Evolutionary conservation across 2,888 invertebrate species (phyloP), one percentile per base, ranked within the genome.

Genomic region (Scrobipalpa costella): DNA sequence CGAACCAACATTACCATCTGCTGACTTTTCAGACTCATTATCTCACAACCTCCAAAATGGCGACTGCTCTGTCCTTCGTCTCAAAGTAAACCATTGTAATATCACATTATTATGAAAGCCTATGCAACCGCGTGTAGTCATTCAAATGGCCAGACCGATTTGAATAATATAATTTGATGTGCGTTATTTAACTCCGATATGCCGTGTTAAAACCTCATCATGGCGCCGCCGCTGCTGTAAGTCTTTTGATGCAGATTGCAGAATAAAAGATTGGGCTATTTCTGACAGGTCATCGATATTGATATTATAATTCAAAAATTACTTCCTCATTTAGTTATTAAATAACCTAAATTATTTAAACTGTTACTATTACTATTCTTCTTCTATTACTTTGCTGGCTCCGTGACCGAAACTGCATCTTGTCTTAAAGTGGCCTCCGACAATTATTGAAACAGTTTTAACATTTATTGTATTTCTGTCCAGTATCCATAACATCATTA

Each of bases 191-290:
- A 77, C 78, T 67, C 72, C 70, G 76, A 71, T 72, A 78, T 76
- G 79, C 79, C 77, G 73, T 75, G 73, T 78, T 78, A 77, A 78
- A 78, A 78, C 71, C 78, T 78, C 80, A 79, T 75, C 78, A 77
- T 64, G 27, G 55, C 15, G 55, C 15, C 13, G 55, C 55, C 52
- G 19, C 8, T 38, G 67, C 77, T 78, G 74, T n/a, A n/a, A n/a
- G n/a, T n/a, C 78, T 71, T 71, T 68, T 73, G 69, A 71, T 71
- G 69, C 67, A 68, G 67, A 71, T 75, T 71, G 69, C 71, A 55
- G 55, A 55, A 55, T 52, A 52, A 8, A 27, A 19, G 5, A 50
- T 21, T 19, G 6, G 17, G 15, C 2, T 15, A 17, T 17, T 27
- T 52, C 1, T 52, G 27, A 52, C 27, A 13, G 13, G 13, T 8